Evolutionary conservation across 1,140 invertebrate genomes (phyloP).

Genomic region (Ridgeia piscesae): DNA sequence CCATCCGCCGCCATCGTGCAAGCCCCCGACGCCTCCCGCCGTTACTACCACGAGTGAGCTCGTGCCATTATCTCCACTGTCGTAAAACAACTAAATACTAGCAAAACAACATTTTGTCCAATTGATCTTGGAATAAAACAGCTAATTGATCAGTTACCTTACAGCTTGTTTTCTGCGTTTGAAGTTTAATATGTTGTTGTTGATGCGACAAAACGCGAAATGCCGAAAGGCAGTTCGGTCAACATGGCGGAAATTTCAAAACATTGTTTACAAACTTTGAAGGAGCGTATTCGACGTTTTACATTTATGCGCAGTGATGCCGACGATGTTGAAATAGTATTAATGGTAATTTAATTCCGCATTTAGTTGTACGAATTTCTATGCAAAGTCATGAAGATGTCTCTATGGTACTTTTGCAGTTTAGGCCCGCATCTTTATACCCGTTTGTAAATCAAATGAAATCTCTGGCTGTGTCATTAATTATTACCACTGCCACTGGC

Average conservation of each 20-base stretch:
- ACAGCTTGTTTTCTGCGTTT: background rate
- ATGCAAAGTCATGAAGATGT: no score
- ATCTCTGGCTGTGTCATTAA: no score
- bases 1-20: background rate
- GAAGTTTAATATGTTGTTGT: background rate
- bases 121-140: background rate
- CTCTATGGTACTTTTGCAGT: no score
- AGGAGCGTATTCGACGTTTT: background rate
- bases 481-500: no score
- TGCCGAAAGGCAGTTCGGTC: background rate
- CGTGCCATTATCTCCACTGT: background rate
- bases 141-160: background rate
- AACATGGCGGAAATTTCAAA: conserved; percentile 5
- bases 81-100: background rate
- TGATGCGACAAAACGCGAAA: background rate
- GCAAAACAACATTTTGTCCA: background rate
- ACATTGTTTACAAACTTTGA: background rate
- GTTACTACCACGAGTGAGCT: background rate
- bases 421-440: no score
- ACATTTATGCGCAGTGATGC: background rate
- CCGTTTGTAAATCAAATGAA: no score
- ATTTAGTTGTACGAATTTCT: background rate
- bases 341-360: background rate
- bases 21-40: background rate
- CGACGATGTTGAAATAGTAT: background rate